These are phyloP conservation scores for Chelidonichthys spinosus DNA, from an alignment of 2,797 vertebrate genomes.

Conservation along the genomic window DNA sequence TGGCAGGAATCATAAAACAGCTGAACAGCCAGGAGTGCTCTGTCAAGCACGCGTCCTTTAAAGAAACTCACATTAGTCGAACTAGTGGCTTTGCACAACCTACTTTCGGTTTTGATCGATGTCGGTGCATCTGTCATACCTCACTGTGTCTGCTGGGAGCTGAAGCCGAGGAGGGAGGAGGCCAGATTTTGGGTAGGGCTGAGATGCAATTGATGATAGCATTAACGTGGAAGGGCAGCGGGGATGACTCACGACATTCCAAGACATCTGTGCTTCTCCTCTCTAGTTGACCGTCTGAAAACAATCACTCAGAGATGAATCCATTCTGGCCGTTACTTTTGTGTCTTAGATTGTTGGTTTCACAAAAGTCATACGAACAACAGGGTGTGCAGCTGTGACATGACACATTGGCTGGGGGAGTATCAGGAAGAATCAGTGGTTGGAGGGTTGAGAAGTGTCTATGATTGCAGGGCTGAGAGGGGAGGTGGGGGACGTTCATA, in stretches of 20 bases:
- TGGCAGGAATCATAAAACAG: constrained; percentile 28
- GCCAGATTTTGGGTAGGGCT: constrained; percentile 37
- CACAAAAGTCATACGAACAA: constrained; percentile 9
- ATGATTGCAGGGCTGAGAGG: constrained; percentile 28
- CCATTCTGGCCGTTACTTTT: constrained; percentile 11
- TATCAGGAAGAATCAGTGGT: constrained; percentile 13
- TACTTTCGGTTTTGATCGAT: constrained; percentile 45
- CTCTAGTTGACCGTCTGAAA: constrained; percentile 41
- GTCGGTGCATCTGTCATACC: constrained; percentile 5
- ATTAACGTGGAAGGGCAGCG: constrained; percentile 58
- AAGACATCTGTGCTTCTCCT: constrained; percentile 57
- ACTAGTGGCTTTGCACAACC: constrained; percentile 12
- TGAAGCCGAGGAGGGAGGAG: constrained; percentile 11
- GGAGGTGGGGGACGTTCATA: constrained; percentile 17
- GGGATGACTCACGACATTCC: constrained; percentile 53
- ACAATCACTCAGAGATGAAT: constrained; percentile 47
- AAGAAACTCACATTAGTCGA: constrained; percentile 6
- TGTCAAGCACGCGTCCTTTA: constrained; percentile 45
- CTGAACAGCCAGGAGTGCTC: constrained; percentile 8
- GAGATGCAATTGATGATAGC: constrained; percentile 56
- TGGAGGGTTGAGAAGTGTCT: constrained; percentile 25
- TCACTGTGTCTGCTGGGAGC: constrained; percentile 22
- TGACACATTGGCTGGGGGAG: constrained; percentile 15
- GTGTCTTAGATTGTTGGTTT: not conserved
- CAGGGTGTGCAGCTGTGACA: not conserved